Evolutionary conservation across 2,113 vertebrate species (phyloP), one percentile per base, ranked within the genome.

Genomic region (Thamnaconus septentrionalis): DNA sequence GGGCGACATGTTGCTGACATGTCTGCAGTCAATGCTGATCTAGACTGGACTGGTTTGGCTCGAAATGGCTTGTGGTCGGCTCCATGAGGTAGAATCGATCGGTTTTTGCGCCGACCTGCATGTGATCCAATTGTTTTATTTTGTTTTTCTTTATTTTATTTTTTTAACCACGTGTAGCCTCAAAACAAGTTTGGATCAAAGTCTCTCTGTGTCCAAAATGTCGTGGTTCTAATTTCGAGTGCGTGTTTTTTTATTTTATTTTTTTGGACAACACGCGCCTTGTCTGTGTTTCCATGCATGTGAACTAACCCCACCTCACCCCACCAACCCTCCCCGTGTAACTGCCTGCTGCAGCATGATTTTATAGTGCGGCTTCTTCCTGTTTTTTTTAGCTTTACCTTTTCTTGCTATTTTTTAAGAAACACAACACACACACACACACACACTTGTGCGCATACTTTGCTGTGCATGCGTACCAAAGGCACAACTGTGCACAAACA

Each of bases 11-110:
- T 61, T 64, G 68, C 60, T 59, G 63, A 74, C 57, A 41, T 50
- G 63, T 76, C 71, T 75, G 77, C 67, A 76, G 66, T 72, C 71
- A 18, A 43, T 62, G 49, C 85, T 77, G 68, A 71, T 77, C 85
- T 83, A 73, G 86, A 82, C 88, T 87, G 83, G 83, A 85, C 84
- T 84, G 84, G 68, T 70, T 68, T 78, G 67, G 45, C 66, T 76
- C 18, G 4, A 69, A 65, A 69, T 64, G 66, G 69, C 44, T 65
- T n/a, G 48, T 47, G 59, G 63, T 67, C 18, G 18, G 18, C 18
- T 31, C 18, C 18, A 31, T 31, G 18, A 31, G 18, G 18, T 31
- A 31, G 18, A 31, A 31, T 31, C 18, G 18, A 31, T 31, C 18
- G 18, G 18, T 31, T 41, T 41, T 47, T 79, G 44, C 69, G 59